Evolutionary conservation across 1,140 invertebrate genomes (phyloP), one percentile per base, ranked within the genome.

Genomic region (Trialeurodes vaporariorum): DNA sequence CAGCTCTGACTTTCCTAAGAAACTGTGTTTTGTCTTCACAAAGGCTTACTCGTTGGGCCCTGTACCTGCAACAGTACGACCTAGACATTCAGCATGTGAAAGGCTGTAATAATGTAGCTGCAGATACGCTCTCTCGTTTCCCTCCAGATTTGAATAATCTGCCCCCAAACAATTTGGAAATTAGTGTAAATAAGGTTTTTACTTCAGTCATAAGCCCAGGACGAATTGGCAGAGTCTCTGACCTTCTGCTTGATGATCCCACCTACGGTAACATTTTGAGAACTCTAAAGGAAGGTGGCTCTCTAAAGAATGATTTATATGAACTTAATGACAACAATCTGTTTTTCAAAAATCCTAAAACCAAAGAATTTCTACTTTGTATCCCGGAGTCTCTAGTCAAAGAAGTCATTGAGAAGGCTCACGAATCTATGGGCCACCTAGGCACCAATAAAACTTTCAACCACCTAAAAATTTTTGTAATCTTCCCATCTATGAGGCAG

Each of bases 1-100:
- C 27, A 23, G 59, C 60, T 2, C 25, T 61, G 9, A 49, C 69
- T 66, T 64, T 69, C 26, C n/a, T 63, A n/a, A 34, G 13, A 23
- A 1, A 1, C 12, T 63, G 26, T 63, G 26, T 26, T 2, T 12
- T 63, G 0, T 22, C 26, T 0, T 34, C 63, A 0, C n/a, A 25
- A 1, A 25, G 25, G 0, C 12, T 65, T 0, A 59, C 40, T 2
- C 12, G 58, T 11, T 65, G 25, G 49, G 24, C 26, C 21, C 59
- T 60, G 17, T 2, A 59, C 1, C 12, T 66, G 12, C 59, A 59
- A 27, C 25, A 66, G 59, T 60, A 59, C 26, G 49, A 66, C 12
- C 23, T 66, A n/a, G n/a, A n/a, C n/a, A n/a, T n/a, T n/a, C n/a
- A n/a, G n/a, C n/a, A n/a, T n/a, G n/a, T n/a, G n/a, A n/a, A n/a